phyloP scores from a whole-genome alignment of 2,113 vertebrate genomes.

The Melierax canorus region DNA sequence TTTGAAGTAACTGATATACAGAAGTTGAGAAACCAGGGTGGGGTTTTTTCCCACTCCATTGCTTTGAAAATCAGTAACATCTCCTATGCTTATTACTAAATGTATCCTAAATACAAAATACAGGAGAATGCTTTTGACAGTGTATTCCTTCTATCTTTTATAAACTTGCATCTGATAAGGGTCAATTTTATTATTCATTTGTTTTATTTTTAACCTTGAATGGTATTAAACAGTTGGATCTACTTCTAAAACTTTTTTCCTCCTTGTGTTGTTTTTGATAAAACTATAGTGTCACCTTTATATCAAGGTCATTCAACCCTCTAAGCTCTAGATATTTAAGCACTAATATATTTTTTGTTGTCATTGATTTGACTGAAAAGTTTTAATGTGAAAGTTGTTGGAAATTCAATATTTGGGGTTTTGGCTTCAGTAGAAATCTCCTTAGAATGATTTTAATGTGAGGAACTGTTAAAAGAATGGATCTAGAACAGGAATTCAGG shows the following conservation, averaged over 20 bases:
- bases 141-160: neutral
- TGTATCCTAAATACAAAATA: neutral
- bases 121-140: neutral
- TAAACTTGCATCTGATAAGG: neutral
- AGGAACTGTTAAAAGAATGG: neutral
- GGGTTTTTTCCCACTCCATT: neutral
- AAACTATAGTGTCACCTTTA: neutral
- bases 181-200: neutral
- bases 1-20: neutral
- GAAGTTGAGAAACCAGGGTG: neutral
- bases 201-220: slow-evolving; percentile 37
- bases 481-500: neutral
- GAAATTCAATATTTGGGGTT: neutral
- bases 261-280: neutral
- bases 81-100: neutral
- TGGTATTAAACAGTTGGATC: neutral
- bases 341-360: neutral
- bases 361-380: neutral
- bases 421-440: neutral
- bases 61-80: neutral
- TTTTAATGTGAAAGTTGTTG: neutral
- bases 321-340: neutral
- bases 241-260: neutral
- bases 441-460: neutral
- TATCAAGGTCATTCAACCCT: neutral